A percentile compares a stretch with the other conserved stretches of the same genome.
Conservation (phyloP, 2,888 invertebrate species). For the Pristionchus entomophagus region DNA sequence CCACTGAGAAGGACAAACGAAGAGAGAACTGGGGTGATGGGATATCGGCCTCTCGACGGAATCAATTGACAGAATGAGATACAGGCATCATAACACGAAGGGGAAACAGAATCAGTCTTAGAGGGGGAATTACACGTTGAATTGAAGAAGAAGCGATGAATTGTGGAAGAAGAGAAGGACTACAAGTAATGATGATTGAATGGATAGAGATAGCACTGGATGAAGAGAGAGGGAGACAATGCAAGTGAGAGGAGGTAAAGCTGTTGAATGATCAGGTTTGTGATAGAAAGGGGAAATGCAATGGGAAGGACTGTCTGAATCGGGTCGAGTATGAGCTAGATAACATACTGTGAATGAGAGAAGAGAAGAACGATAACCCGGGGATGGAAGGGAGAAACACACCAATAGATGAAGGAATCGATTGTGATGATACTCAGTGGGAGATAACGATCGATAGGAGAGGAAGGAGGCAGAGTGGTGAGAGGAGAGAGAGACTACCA, state of each 20-base stretch:
- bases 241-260: slow-evolving; percentile 17
- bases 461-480: not conserved
- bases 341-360: not conserved
- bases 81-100: not conserved
- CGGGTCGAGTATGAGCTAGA: not conserved
- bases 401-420: not conserved
- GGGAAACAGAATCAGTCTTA: slow-evolving; percentile 21
- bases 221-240: not conserved
- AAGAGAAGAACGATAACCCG: slow-evolving; percentile 6
- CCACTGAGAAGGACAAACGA: slow-evolving; percentile 3
- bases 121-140: slow-evolving; percentile 14
- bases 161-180: not conserved
- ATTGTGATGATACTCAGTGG: slow-evolving; percentile 1
- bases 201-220: not conserved
- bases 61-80: not conserved
- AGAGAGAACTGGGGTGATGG: not conserved
- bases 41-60: not conserved
- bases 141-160: not conserved
- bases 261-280: not conserved
- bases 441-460: slow-evolving; percentile 23
- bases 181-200: too few species aligned
- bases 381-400: slow-evolving; percentile 7
- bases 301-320: slow-evolving; percentile 4
- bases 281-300: slow-evolving; percentile 18
- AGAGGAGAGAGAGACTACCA: not conserved